A percentile compares a stretch with the other conserved stretches of the same genome.
phyloP scores from a whole-genome alignment of 2,113 vertebrate species.

The Periophthalmodon schlosseri region DNA sequence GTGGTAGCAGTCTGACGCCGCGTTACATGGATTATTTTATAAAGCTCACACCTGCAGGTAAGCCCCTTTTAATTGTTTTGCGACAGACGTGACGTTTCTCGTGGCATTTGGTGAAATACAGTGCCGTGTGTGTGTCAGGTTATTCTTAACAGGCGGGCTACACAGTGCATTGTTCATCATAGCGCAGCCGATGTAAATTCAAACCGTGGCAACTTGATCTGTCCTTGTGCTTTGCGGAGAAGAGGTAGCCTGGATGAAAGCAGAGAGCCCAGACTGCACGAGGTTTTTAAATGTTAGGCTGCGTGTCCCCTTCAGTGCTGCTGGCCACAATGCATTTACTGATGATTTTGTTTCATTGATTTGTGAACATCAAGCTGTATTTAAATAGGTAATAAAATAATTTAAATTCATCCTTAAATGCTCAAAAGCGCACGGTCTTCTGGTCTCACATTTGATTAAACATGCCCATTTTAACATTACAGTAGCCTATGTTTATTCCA shows the following conservation, averaged over 20 bases:
- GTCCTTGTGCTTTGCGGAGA: not conserved
- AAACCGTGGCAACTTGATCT: constrained; percentile 31
- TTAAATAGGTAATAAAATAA: not conserved
- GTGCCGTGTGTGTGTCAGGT: not conserved
- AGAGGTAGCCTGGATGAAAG: not conserved
- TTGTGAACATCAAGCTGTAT: not conserved
- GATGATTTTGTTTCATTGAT: not conserved
- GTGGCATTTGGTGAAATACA: not conserved
- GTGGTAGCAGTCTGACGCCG: constrained; percentile 21
- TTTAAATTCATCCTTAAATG: not conserved
- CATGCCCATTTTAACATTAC: not conserved
- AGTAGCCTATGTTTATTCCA: not conserved
- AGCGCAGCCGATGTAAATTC: not conserved
- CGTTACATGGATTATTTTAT: constrained; percentile 7
- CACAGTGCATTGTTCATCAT: not conserved
- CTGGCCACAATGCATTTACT: not conserved
- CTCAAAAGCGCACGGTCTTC: not conserved
- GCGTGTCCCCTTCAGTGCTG: too few species aligned
- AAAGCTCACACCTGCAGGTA: constrained; percentile 51
- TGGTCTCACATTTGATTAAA: not conserved
- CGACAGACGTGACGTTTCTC: not conserved
- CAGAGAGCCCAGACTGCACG: constrained; percentile 6
- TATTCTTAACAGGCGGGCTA: not conserved
- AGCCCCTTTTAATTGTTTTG: not conserved
- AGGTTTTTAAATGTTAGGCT: not conserved